Conservation (phyloP, 2,797 vertebrate species). For the Cyclopterus lumpus region DNA sequence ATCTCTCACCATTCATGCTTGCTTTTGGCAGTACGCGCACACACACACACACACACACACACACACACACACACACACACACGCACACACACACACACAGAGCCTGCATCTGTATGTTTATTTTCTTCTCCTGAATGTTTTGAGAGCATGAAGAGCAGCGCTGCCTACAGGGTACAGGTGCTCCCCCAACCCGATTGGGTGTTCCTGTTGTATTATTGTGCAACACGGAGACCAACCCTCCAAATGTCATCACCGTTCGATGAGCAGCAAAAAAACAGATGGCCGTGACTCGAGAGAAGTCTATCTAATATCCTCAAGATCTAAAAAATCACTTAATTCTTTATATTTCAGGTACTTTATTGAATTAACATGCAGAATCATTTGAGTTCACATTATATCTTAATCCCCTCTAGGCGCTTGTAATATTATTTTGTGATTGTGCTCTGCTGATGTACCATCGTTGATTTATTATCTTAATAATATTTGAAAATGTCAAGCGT, state of each 20-base stretch:
- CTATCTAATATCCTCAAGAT: conserved; percentile 51
- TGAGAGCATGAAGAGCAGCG: conserved; percentile 66
- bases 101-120: conserved; percentile 37
- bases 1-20: conserved; percentile 68
- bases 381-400: conserved; percentile 34
- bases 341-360: conserved; percentile 49
- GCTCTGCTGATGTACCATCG: conserved; percentile 26
- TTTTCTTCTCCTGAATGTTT: conserved; percentile 56
- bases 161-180: conserved; percentile 76
- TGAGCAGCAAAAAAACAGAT: conserved; percentile 77
- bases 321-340: conserved; percentile 56
- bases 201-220: conserved; percentile 63
- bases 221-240: conserved; percentile 64
- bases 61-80: conserved; percentile 42
- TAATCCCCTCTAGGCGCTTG: conserved; percentile 32
- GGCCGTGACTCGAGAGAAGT: conserved; percentile 61
- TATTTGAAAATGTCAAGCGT: conserved; percentile 73
- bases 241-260: conserved; percentile 80
- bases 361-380: conserved; percentile 50
- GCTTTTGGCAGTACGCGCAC: conserved; percentile 58
- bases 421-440: conserved; percentile 50
- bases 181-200: conserved; percentile 62
- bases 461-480: conserved; percentile 75
- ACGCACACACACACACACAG: conserved; percentile 40
- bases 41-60: conserved; percentile 35